A percentile compares a stretch with the other conserved stretches of the same genome.
phyloP scores from a whole-genome alignment of 1,140 invertebrate species.

The Caenorhabditis briggsae region DNA sequence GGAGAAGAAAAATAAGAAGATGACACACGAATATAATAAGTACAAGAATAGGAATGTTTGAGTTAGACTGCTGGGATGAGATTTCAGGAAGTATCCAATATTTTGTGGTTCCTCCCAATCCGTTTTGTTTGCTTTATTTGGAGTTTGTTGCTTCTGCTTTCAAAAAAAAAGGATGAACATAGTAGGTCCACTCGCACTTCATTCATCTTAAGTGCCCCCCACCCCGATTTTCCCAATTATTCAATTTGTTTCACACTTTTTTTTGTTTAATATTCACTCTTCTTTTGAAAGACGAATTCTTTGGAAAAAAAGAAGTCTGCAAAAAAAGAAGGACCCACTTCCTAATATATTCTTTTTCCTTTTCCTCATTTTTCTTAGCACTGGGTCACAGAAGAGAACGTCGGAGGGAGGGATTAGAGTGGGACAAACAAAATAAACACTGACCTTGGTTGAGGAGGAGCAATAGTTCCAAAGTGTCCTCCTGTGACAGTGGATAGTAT shows the following conservation, averaged over 20 bases:
- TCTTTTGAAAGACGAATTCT: background rate
- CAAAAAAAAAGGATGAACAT: background rate
- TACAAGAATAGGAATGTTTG: background rate
- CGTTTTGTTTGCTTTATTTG: slow-evolving; percentile 24
- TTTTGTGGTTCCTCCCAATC: slow-evolving; percentile 22
- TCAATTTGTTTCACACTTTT: slow-evolving; percentile 10
- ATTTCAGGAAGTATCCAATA: slow-evolving; percentile 54
- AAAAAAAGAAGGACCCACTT: too few relatives aligned
- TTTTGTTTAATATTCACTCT: slow-evolving; percentile 17
- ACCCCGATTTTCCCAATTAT: background rate
- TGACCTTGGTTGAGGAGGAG: slow-evolving; percentile 62
- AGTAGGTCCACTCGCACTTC: slow-evolving; percentile 28
- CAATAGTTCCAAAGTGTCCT: slow-evolving; percentile 63
- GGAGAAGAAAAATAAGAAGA: background rate
- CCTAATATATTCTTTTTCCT: background rate
- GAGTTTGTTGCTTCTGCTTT: slow-evolving; percentile 21
- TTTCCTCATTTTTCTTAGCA: background rate
- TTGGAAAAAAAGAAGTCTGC: background rate
- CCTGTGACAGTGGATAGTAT: slow-evolving; percentile 63
- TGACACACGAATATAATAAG: too few relatives aligned
- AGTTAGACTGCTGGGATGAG: background rate
- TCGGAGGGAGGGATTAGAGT: background rate
- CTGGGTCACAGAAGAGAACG: slow-evolving; percentile 36
- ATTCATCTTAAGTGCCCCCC: background rate
- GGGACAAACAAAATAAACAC: slow-evolving; percentile 28